Evolutionary conservation across 37 sponge, comb jelly and placozoan species (phyloP), one percentile per base, ranked within the genome.

Genomic region (Geodia barretti): DNA sequence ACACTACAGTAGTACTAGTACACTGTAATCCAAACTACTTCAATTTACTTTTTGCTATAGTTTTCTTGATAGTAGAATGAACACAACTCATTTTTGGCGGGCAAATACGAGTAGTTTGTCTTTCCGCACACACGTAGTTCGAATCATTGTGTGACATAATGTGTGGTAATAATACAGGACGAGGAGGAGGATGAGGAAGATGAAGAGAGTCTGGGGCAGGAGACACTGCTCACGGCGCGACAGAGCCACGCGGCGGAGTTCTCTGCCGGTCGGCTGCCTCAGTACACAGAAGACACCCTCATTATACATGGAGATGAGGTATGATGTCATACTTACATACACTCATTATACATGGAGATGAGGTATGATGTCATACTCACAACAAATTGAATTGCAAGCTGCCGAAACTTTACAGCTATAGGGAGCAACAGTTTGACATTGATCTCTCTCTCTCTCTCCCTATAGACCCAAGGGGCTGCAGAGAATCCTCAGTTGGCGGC

Each of bases 151-250:
- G 54, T 14, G 11, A 47, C 20, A 8, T 31, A 66, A 17, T 26
- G 68, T 66, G 33, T 66, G 68, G 30, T 66, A 9, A 31, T 47
- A 14, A 32, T 38, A 42, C 47, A 80, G 36, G 88, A 88, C 35
- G 88, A 88, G 1, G 88, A 88, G 32, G 88, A 88, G 20, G 88
- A 88, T 0, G 88, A 88, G 37, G 88, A 88, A 21, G 88, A 88
- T 37, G 88, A 88, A 34, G 77, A 76, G 83, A 68, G 77, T 24
- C 77, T 68, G 25, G 88, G 77, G 0, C 86, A 85, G 37, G 86
- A 85, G 64, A 85, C 86, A 41, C 43, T 85, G 35, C 41, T 88
- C 24, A 81, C 83, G 1, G 73, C 87, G 20, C 69, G 70, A 5
- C 43, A 58, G 2, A 29, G 67, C n/a, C 72, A 31, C 1, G 75